These are phyloP conservation scores for Oscheius sp. DNA, from an alignment of 2,888 invertebrate species.

Conservation along the genomic window DNA sequence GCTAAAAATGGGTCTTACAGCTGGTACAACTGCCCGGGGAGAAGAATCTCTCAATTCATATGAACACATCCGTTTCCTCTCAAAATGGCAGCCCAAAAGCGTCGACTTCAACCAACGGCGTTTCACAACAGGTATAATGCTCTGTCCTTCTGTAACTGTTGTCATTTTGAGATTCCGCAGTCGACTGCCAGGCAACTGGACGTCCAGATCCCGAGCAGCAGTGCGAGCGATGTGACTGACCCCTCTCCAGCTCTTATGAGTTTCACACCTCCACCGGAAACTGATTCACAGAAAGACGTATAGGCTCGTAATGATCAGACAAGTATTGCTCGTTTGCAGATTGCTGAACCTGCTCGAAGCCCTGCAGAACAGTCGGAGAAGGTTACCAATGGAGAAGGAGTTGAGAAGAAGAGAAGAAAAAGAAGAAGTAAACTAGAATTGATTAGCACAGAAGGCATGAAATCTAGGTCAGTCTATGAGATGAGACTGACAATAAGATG, in stretches of 20 bases:
- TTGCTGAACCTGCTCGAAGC: no score
- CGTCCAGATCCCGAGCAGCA: constrained; percentile 24
- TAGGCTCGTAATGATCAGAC: neutral
- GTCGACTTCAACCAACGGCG: no score
- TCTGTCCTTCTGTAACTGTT: no score
- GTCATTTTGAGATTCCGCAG: no score
- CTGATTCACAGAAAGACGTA: neutral
- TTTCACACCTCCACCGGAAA: constrained; percentile 24
- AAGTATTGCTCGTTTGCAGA: no score
- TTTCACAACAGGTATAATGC: no score
- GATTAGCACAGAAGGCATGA: neutral
- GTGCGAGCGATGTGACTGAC: constrained; percentile 30
- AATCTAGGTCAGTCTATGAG: neutral
- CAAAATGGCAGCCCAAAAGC: neutral
- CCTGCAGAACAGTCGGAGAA: no score
- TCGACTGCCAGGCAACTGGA: neutral
- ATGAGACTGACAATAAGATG: neutral
- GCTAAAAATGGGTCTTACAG: no score
- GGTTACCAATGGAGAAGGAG: no score
- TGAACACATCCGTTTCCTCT: neutral
- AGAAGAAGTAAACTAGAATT: neutral
- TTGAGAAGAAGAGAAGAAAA: constrained; percentile 1
- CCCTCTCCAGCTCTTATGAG: constrained; percentile 21
- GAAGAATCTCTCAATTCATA: neutral
- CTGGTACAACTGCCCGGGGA: neutral